Percentiles rank a stretch among this genome's conserved stretches.
These are phyloP conservation scores for Allophyes oxyacanthae DNA, from an alignment of 2,888 invertebrate species.

Conservation along the genomic window DNA sequence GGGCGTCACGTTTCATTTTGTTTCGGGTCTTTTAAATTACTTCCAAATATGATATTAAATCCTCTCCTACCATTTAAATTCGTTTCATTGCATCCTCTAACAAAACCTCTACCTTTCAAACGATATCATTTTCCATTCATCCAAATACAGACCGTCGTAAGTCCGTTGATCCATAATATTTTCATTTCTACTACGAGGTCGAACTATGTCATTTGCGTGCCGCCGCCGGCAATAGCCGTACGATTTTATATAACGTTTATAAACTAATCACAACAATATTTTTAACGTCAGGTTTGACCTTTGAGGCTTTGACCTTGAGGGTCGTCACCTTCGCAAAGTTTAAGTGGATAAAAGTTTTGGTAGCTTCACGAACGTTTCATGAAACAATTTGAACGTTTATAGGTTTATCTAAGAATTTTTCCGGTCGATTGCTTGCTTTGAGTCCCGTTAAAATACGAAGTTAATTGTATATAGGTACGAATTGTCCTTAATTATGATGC, in stretches of 20 bases:
- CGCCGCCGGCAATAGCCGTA: not conserved
- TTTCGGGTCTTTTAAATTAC: too few relatives aligned
- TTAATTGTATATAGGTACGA: too few relatives aligned
- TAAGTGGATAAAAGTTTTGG: not conserved
- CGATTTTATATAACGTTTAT: conserved; percentile 6
- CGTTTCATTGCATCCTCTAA: too few relatives aligned
- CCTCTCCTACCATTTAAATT: too few relatives aligned
- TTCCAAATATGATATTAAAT: too few relatives aligned
- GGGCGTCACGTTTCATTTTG: too few relatives aligned
- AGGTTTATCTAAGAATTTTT: too few relatives aligned
- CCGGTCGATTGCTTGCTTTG: not conserved
- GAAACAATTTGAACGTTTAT: conserved; percentile 37
- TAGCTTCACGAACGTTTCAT: conserved; percentile 5
- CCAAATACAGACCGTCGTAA: too few relatives aligned
- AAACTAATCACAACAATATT: conserved; percentile 19
- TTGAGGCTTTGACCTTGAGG: conserved; percentile 8
- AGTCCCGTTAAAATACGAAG: too few relatives aligned
- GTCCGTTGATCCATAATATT: too few relatives aligned
- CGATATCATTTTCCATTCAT: not conserved
- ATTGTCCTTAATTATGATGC: too few relatives aligned
- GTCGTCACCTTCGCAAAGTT: conserved; percentile 28
- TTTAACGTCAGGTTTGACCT: conserved; percentile 13
- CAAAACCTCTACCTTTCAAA: too few relatives aligned
- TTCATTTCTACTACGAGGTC: not conserved
- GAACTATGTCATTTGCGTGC: not conserved